These are phyloP conservation scores for Pristis pectinata DNA, from an alignment of 2,797 vertebrate species.

Conservation along the genomic window DNA sequence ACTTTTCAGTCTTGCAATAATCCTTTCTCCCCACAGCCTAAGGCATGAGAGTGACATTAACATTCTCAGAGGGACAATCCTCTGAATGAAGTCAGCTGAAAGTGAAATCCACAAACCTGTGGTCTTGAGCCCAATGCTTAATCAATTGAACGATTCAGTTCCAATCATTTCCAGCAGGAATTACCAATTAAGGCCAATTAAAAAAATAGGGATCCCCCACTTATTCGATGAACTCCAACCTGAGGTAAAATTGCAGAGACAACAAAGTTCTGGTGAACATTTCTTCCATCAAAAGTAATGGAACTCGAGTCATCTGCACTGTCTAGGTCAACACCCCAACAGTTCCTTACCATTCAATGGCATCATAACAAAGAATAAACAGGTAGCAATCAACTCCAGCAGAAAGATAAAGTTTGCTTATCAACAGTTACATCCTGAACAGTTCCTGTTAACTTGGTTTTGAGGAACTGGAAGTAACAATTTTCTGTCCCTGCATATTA, in stretches of 20 bases:
- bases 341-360: background rate
- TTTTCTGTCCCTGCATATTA: background rate
- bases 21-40: background rate
- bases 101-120: background rate
- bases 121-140: background rate
- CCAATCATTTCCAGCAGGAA: background rate
- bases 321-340: background rate
- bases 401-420: background rate
- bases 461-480: background rate
- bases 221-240: background rate
- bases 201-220: background rate
- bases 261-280: background rate
- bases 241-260: background rate
- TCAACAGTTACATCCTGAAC: background rate
- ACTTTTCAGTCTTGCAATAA: background rate
- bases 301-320: background rate
- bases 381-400: background rate
- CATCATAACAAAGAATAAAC: background rate
- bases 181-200: background rate
- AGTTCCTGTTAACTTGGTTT: background rate
- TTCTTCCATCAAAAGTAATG: background rate
- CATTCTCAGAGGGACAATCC: background rate
- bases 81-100: background rate
- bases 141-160: background rate
- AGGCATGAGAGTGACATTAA: background rate